Percentiles rank a stretch among this genome's conserved stretches.
Conservation (phyloP, 2,113 vertebrate genomes). For the Anser cygnoides region DNA sequence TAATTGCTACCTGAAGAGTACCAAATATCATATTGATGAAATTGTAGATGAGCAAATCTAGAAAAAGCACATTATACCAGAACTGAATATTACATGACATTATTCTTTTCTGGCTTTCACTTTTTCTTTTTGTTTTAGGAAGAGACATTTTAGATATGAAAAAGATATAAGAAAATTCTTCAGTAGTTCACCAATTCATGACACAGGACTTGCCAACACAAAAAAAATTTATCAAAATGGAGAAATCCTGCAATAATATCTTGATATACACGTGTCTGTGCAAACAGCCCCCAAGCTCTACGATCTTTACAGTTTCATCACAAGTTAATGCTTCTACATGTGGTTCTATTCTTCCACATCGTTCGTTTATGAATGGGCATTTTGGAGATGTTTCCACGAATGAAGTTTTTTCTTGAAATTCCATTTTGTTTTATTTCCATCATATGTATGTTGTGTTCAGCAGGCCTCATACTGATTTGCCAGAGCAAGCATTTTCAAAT, state of each 20-base stretch:
- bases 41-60: slow-evolving; percentile 4
- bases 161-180: not conserved
- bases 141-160: not conserved
- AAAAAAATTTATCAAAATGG: not conserved
- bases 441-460: fast-evolving
- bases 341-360: not conserved
- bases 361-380: not conserved
- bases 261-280: not conserved
- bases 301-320: not conserved
- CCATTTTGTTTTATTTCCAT: not conserved
- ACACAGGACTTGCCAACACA: not conserved
- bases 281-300: not conserved
- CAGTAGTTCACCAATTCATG: not conserved
- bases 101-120: not conserved
- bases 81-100: not conserved
- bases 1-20: slow-evolving; percentile 4
- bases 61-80: not conserved
- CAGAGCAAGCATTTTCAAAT: not conserved
- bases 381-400: fast-evolving
- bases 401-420: not conserved
- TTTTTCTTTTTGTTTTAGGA: not conserved
- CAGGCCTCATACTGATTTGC: not conserved
- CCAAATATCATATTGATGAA: not conserved
- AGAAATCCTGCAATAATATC: not conserved
- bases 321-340: not conserved